Evolutionary conservation across 1,140 invertebrate species (phyloP).

Genomic region (Papilio polyxenes): DNA sequence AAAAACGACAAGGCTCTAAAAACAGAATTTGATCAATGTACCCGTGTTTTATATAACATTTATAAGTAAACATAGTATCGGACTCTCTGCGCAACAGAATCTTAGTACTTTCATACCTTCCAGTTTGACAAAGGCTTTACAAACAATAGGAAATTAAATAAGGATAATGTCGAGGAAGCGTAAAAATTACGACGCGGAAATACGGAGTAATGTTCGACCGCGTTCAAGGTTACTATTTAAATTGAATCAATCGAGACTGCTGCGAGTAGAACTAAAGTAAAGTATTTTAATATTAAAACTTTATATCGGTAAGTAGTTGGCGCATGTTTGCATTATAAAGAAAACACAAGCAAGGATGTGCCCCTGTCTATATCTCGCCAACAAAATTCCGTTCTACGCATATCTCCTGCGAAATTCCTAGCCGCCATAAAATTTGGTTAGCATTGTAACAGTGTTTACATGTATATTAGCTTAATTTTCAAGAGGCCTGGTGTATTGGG

Average conservation of each 20-base stretch:
- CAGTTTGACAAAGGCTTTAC: not conserved
- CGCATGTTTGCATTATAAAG: too few species aligned
- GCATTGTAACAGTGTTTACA: not conserved
- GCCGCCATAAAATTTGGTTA: not conserved
- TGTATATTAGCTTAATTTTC: not conserved
- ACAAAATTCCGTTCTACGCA: not conserved
- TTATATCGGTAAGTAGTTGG: too few species aligned
- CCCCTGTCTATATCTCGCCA: not conserved
- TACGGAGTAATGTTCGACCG: not conserved
- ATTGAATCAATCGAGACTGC: conserved; percentile 8
- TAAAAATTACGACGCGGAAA: conserved; percentile 5
- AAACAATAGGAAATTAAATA: not conserved
- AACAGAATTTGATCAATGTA: too few species aligned
- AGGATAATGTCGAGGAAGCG: not conserved
- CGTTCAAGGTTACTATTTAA: not conserved
- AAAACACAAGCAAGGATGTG: too few species aligned
- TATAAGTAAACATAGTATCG: too few species aligned
- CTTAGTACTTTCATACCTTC: not conserved
- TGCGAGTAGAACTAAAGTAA: not conserved
- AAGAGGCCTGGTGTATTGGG: not conserved
- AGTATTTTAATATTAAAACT: too few species aligned
- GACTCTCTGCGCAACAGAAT: too few species aligned
- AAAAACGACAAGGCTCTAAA: too few species aligned
- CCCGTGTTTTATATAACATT: too few species aligned
- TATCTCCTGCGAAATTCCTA: not conserved